These are phyloP conservation scores for Sprattus sprattus DNA, from an alignment of 2,113 vertebrate species.

Conservation along the genomic window DNA sequence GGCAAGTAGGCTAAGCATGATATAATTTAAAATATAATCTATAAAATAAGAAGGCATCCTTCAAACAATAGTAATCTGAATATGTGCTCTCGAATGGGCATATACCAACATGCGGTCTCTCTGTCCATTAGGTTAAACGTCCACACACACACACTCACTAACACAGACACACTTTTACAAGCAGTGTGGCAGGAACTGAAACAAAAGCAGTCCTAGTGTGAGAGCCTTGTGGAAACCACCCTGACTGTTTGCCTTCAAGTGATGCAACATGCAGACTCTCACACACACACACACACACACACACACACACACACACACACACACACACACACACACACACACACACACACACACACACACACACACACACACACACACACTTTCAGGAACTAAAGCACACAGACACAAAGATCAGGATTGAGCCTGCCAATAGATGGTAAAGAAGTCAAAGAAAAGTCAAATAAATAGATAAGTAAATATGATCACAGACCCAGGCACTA, in stretches of 20 bases:
- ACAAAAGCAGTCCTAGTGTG: constrained; percentile 22
- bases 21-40: no score
- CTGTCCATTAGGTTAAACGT: not conserved
- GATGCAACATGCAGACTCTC: constrained; percentile 25
- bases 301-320: no score
- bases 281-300: not conserved
- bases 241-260: constrained; percentile 18
- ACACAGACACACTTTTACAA: constrained; percentile 23
- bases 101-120: not conserved
- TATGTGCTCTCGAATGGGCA: no score
- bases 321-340: no score
- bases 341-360: no score
- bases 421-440: not conserved
- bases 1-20: no score
- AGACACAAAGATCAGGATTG: not conserved
- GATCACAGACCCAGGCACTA: not conserved
- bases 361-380: no score
- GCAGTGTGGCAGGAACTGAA: constrained; percentile 21
- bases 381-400: constrained; percentile 6
- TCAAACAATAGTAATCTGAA: no score
- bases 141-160: not conserved
- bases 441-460: not conserved
- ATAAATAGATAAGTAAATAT: not conserved
- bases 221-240: constrained; percentile 47
- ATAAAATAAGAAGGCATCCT: no score